A percentile compares a stretch with the other conserved stretches of the same genome.
phyloP scores from a whole-genome alignment of 1,140 invertebrate species.

The Drosophila quadrilineata region DNA sequence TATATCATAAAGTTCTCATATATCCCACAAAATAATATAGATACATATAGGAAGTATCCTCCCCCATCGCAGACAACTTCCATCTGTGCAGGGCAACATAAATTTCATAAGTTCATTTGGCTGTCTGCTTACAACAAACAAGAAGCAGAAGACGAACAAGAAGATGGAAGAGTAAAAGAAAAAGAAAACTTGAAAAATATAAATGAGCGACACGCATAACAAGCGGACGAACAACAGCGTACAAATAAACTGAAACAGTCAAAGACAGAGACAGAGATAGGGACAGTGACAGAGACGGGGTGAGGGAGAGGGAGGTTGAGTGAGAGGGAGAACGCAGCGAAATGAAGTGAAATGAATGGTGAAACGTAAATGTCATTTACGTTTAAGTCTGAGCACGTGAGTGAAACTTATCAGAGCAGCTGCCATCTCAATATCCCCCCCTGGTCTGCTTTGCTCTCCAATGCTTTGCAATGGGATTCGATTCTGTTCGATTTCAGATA shows the following conservation, averaged over 20 bases:
- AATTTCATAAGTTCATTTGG: no score
- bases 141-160: background rate
- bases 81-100: no score
- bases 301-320: no score
- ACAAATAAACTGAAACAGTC: no score
- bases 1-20: no score
- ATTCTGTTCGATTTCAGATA: background rate
- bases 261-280: no score
- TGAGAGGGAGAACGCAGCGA: background rate
- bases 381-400: conserved; percentile 56
- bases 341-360: conserved; percentile 61
- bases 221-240: conserved; percentile 11
- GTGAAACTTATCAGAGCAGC: conserved; percentile 55
- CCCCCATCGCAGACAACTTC: no score
- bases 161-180: background rate
- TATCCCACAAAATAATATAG: no score
- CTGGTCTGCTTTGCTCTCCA: no score
- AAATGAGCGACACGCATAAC: conserved; percentile 6
- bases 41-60: no score
- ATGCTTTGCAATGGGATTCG: background rate
- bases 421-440: conserved; percentile 46
- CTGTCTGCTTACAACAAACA: no score
- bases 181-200: background rate
- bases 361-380: conserved; percentile 61
- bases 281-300: conserved; percentile 36